Conservation (phyloP, 2,888 invertebrate species). For the Allygus modestus region DNA sequence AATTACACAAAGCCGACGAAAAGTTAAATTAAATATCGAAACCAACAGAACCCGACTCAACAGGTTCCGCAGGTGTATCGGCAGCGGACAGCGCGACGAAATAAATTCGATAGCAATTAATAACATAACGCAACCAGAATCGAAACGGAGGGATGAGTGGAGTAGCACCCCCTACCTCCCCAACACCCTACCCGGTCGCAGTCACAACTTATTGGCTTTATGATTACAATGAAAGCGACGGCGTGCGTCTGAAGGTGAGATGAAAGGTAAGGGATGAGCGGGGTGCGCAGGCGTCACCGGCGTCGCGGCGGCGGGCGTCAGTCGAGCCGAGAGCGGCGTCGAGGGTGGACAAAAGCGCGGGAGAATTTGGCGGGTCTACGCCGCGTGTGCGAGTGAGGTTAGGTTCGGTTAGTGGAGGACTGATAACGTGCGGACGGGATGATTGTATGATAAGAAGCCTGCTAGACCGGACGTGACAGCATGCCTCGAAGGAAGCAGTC, state of each 20-base stretch:
- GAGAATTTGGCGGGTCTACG: not conserved
- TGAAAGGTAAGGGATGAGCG: not conserved
- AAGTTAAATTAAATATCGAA: not conserved
- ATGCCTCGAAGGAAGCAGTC: constrained; percentile 61
- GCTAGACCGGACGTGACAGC: not conserved
- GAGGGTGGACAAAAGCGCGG: constrained; percentile 18
- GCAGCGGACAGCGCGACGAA: not conserved
- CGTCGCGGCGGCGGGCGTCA: constrained; percentile 30
- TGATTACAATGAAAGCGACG: constrained; percentile 53
- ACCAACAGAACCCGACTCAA: constrained; percentile 1
- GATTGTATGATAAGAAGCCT: not conserved
- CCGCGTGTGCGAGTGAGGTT: constrained; percentile 36
- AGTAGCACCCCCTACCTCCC: not conserved
- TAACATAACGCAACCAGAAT: constrained; percentile 24
- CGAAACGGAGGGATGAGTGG: constrained; percentile 12
- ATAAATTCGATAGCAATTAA: constrained; percentile 38
- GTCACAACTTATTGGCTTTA: constrained; percentile 57
- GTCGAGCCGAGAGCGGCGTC: constrained; percentile 45
- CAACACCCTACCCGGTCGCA: not conserved
- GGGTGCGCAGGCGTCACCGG: constrained; percentile 7
- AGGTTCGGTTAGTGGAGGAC: constrained; percentile 34
- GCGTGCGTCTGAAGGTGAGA: constrained; percentile 36
- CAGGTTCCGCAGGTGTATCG: constrained; percentile 2
- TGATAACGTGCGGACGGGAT: not conserved
- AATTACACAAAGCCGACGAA: not conserved